Percentiles rank a stretch among this genome's conserved stretches.
Conservation (phyloP, 2,797 vertebrate species). For the Champsocephalus esox region DNA sequence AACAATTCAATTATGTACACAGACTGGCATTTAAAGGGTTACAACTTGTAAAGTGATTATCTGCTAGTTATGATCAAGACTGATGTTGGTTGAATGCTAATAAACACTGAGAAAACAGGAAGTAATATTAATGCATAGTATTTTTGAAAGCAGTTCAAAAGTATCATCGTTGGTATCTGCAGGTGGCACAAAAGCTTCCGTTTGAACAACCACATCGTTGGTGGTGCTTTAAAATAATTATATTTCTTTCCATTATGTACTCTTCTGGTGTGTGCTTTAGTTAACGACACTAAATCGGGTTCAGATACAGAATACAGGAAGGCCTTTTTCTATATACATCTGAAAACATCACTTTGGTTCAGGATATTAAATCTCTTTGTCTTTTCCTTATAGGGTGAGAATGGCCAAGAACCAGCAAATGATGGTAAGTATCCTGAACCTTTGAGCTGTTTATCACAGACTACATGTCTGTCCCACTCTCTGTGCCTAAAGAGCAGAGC, state of each 20-base stretch:
- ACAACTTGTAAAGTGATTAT: no score
- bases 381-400: conserved; percentile 74
- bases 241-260: neutral
- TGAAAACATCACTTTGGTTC: neutral
- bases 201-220: neutral
- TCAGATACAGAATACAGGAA: neutral
- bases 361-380: conserved; percentile 31
- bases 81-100: no score
- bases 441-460: conserved; percentile 28
- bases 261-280: neutral
- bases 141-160: no score
- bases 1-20: no score
- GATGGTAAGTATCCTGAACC: conserved; percentile 75
- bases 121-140: no score
- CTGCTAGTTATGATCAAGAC: no score
- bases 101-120: no score
- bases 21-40: no score
- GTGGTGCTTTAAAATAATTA: neutral
- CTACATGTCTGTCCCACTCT: conserved; percentile 26
- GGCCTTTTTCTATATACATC: neutral
- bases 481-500: conserved; percentile 60
- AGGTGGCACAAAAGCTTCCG: neutral
- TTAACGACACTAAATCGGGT: neutral
- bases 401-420: conserved; percentile 75
- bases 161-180: neutral